Conservation (phyloP, 2,888 invertebrate species). For the Habroteleia sp. region DNA sequence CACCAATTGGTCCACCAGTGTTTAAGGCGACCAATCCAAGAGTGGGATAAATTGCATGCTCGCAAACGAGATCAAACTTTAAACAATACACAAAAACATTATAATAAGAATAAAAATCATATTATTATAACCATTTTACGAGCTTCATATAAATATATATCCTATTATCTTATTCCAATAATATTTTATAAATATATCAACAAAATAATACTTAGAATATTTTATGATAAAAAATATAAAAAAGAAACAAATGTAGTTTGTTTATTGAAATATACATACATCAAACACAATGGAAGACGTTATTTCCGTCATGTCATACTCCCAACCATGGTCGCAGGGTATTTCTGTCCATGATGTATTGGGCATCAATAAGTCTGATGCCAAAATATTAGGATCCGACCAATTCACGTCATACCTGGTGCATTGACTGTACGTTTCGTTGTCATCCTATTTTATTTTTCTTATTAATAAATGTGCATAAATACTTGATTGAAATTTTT, state of each 20-base stretch:
- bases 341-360: slow-evolving; percentile 85
- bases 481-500: too few species aligned
- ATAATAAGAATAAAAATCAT: too few species aligned
- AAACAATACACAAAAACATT: slow-evolving; percentile 77
- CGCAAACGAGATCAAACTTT: slow-evolving; percentile 95
- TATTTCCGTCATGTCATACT: slow-evolving; percentile 87
- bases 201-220: too few species aligned
- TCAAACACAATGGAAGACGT: slow-evolving; percentile 92
- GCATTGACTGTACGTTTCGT: slow-evolving; percentile 86
- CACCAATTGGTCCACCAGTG: slow-evolving; percentile 93
- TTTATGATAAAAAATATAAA: too few species aligned
- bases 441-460: slow-evolving; percentile 77
- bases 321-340: slow-evolving; percentile 89
- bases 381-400: slow-evolving; percentile 79
- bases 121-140: too few species aligned
- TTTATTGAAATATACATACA: slow-evolving; percentile 76
- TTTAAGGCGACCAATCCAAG: slow-evolving; percentile 92
- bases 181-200: too few species aligned
- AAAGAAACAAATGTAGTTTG: too few species aligned
- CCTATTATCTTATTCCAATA: too few species aligned
- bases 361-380: slow-evolving; percentile 72
- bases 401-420: slow-evolving; percentile 88
- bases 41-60: slow-evolving; percentile 92
- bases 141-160: too few species aligned
- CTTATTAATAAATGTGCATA: too few species aligned